Percentiles rank a stretch among this genome's conserved stretches.
These are phyloP conservation scores for Ailurus styani DNA, from an alignment of 2,113 vertebrate species.

Conservation along the genomic window DNA sequence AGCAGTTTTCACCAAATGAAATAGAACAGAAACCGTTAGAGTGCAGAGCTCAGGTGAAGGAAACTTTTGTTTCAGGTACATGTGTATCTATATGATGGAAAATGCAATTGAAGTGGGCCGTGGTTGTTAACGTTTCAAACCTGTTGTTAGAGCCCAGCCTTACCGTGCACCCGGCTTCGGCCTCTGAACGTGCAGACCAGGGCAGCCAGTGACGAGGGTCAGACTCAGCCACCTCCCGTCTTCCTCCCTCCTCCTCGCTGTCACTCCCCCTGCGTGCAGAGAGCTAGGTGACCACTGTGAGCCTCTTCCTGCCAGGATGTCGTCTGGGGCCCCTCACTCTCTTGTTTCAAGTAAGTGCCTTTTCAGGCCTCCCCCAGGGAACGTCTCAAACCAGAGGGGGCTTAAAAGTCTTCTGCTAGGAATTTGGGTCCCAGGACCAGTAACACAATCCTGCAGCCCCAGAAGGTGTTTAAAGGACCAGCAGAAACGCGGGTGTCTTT, in stretches of 20 bases:
- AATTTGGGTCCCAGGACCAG: background rate
- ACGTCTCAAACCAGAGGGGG: background rate
- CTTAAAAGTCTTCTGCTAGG: background rate
- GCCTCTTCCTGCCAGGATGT: background rate
- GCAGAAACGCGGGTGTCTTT: rapidly evolving
- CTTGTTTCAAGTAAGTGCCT: background rate
- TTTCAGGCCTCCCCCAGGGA: background rate
- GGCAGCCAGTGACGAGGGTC: background rate
- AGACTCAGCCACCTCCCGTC: background rate
- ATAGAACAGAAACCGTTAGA: background rate
- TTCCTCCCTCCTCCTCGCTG: too few relatives aligned
- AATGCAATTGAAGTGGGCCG: background rate
- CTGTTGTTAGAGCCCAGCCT: background rate
- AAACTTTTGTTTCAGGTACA: background rate
- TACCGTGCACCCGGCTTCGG: background rate
- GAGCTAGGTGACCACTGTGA: background rate
- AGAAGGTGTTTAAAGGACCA: too few relatives aligned
- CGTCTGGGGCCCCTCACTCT: background rate
- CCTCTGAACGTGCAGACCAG: background rate
- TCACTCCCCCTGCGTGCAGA: background rate
- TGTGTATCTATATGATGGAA: background rate
- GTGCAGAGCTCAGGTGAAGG: background rate
- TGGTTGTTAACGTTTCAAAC: background rate
- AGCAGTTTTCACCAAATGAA: background rate
- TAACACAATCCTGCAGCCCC: too few relatives aligned